Conservation (phyloP, 2,888 invertebrate genomes). For the Pecten maximus region DNA sequence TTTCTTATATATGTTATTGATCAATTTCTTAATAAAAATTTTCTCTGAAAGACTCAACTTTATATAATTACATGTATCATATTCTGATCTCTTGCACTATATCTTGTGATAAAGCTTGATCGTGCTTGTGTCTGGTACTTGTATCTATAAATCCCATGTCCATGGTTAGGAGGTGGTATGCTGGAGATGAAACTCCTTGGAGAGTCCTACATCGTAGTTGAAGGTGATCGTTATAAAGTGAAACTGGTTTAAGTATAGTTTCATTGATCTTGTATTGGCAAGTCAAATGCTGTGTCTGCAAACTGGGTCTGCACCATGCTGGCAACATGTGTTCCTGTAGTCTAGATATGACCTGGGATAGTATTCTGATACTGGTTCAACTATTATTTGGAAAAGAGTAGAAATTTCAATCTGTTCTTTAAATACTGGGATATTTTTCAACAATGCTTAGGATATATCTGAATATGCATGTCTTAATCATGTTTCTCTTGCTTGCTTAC, state of each 20-base stretch:
- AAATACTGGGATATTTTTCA: not conserved
- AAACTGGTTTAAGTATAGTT: not conserved
- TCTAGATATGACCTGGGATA: not conserved
- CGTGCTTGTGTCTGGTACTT: too few relatives aligned
- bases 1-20: too few relatives aligned
- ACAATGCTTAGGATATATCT: not conserved
- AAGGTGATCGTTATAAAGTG: not conserved
- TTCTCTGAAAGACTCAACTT: too few relatives aligned
- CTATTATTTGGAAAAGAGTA: not conserved
- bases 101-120: not conserved
- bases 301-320: conserved; percentile 1
- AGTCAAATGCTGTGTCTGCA: not conserved
- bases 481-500: not conserved
- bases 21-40: too few relatives aligned
- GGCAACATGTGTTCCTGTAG: not conserved
- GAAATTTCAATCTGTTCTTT: not conserved
- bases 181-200: too few relatives aligned
- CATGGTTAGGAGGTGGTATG: too few relatives aligned
- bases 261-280: not conserved
- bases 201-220: too few relatives aligned
- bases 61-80: not conserved
- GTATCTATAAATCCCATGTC: too few relatives aligned
- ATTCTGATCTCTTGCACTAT: not conserved
- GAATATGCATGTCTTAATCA: not conserved
- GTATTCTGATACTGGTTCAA: not conserved